Base-by-base conservation (phyloP, 2,888 invertebrate genomes). In the Malthinus flaveolus region DNA sequence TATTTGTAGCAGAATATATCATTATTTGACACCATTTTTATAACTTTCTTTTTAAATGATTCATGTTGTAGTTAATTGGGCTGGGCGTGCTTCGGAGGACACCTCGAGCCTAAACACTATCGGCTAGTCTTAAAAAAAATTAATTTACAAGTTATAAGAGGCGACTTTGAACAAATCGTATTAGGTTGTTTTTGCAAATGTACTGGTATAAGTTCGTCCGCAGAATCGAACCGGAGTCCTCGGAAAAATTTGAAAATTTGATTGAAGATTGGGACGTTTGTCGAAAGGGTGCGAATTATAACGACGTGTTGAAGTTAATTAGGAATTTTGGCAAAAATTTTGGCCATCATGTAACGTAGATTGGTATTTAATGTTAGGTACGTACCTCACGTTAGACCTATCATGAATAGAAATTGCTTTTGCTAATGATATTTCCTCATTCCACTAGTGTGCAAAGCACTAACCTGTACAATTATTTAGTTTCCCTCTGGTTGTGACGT, bases 381-480 rank as follows among this genome's bases (percentile, higher is more conserved):
- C 23, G 3, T 23, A 56, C 42, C 44, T 49, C 45, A 33, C 46
- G 49, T 56, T 46, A 56, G 50, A 49, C 36, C 56, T 56, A 50
- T 56, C 50, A 56, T 60, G 59, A 60, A 60, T 60, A 60, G 59
- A 50, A 49, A 60, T 60, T 60, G 59, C 55, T 58, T 53, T 53
- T 47, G 53, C 44, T 58, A 58, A 53, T 58, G 49, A 49, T 53
- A 53, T 42, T 32, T 53, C 42, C 37, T 39, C 58, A 58, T 49
- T 45, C 51, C 44, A 44, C 32, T 44, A 23, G 5, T 49, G 49
- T 49, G 36, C 37, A 13, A 33, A 58, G 58, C 58, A 53, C 42
- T 44, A 49, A 58, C 34, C 34, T 52, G 53, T 49, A 52, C 63
- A 53, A 63, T 63, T 59, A 63, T 63, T 63, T 61, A 61, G 60